Base-by-base conservation (phyloP, 2,113 vertebrate genomes). In the Calyptomena viridis region DNA sequence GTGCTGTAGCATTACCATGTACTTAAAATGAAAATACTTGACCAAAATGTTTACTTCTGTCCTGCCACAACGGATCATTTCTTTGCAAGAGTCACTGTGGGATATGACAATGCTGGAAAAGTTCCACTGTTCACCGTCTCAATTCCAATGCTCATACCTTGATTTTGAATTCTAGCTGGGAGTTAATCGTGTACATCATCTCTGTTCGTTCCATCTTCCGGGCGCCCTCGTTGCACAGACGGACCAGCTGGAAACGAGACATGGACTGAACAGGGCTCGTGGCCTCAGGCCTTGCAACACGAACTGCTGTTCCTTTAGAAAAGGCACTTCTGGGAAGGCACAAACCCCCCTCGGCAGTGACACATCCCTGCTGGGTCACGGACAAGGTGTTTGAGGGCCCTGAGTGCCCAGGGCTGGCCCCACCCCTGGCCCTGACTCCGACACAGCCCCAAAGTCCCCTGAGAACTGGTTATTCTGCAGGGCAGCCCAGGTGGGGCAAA, bases 121-220 rank as follows among this genome's bases (percentile, higher is more conserved):
- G 39, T 12, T 39, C 24, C 35, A 14, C 20, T 7, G 11, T 2
- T 44, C 21, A 8, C 47, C 8, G 17, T 11, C 23, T 37, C 4
- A 1, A 2, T 13, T 49, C 47, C 49, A 52, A 39, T 18, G 9
- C 3, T 2, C 75, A 22, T 98, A 99, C 99, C 99, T 99, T 99
- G 91, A 99, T 99, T 96, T 99, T 99, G 94, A 99, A 99, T 71
- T 99, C 99, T 98, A 99, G 97, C 88, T 99, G 99, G 55, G 99
- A 99, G 97, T 99, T 99, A 31, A 99, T 99, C 1, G 99, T 99
- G 90, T 99, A 99, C 99, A 99, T 99, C 99, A 99, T 99, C 92
- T 99, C 99, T 0, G 99, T 99, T 94, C 99, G 98, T 82, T 99
- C 99, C 99, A 99, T 99, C 16, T 97, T 99, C 56, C 99, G 98